A percentile compares a stretch with the other conserved stretches of the same genome.
Conservation (phyloP, 2,888 invertebrate genomes). For the Lasius fuliginosus region DNA sequence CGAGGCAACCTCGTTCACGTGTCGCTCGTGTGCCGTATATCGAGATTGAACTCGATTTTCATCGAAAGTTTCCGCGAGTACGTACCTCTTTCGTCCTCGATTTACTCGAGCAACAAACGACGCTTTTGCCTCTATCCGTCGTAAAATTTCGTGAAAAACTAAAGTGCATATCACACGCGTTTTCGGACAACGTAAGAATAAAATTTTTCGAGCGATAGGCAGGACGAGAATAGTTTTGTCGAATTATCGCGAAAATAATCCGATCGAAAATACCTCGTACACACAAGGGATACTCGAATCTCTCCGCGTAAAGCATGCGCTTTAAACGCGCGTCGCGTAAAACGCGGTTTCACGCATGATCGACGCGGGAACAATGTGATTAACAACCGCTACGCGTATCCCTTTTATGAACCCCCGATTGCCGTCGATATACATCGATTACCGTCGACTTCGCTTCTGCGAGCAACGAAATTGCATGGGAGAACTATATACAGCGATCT, state of each 20-base stretch:
- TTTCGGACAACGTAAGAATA: constrained; percentile 9
- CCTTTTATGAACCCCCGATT: neutral
- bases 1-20: constrained; percentile 29
- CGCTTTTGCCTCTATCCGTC: neutral
- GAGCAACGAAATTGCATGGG: neutral
- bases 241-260: neutral
- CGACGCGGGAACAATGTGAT: constrained; percentile 1
- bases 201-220: neutral
- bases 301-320: neutral
- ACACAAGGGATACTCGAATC: neutral
- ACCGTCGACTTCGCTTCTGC: neutral
- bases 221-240: neutral
- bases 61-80: constrained; percentile 21
- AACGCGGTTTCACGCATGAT: constrained; percentile 7
- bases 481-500: constrained; percentile 1
- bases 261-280: neutral
- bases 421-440: too few relatives aligned
- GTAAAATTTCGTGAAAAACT: neutral
- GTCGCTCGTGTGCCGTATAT: neutral
- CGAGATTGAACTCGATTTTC: constrained; percentile 60
- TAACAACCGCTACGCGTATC: neutral
- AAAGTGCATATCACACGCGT: neutral
- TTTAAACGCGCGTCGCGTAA: constrained; percentile 38
- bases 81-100: neutral
- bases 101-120: constrained; percentile 26